Base-by-base conservation (phyloP, 2,113 vertebrate genomes). In the Pterophyllum scalare region DNA sequence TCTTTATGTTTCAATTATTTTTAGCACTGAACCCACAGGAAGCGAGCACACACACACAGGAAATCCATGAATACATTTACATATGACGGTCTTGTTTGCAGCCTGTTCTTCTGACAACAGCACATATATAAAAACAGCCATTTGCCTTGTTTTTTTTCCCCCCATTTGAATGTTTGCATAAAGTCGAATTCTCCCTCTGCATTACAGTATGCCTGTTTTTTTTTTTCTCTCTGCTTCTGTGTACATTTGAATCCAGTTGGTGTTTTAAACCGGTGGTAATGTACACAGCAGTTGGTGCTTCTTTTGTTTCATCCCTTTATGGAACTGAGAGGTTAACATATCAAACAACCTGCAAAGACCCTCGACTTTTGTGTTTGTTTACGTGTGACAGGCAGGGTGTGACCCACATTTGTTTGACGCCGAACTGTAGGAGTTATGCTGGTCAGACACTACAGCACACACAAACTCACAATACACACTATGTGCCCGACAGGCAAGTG, bases 291-390 rank as follows among this genome's bases (percentile, higher is more conserved):
- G 54, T 81, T 38, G 11, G 20, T 22, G 31, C 19, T 38, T 72
- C 72, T 62, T 75, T 80, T 70, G 58, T 67, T 86, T 86, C 9
- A 54, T 85, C 70, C 64, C 59, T 84, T 87, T 80, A 67, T 65
- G 22, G 81, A 87, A 85, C 56, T 26, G 46, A 67, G 62, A 78
- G 57, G 70, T 85, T 89, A 80, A 81, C 81, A 79, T 79, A 72
- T 83, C 70, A 83, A 70, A 82, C 56, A 70, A 58, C 38, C 65
- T 43, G 46, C 76, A 80, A 40, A 78, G 46, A 26, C 59, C 28
- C 24, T 62, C n/a, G 54, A 77, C 43, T 14, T 22, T 40, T 65
- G 46, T 54, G 43, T 54, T 1, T 10, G 7, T 67, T 52, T 67
- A 24, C 72, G 62, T 3, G 28, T 58, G 46, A 43, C 33, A 28